Evolutionary conservation across 2,797 vertebrate species (phyloP).

Genomic region (Cryptoblepharus egeriae): DNA sequence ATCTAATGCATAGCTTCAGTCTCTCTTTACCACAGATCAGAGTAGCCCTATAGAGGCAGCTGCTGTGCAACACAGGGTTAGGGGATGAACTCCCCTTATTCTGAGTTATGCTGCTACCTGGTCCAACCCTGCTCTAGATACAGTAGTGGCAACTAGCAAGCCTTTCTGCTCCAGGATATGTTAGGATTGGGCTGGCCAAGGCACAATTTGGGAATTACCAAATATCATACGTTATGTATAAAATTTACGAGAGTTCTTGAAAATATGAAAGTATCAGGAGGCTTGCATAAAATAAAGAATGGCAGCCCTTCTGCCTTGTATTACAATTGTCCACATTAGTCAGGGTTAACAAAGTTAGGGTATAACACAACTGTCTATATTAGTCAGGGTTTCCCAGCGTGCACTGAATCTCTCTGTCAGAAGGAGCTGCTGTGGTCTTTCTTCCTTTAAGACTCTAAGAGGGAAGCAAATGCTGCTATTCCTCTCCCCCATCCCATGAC

Average conservation of each 20-base stretch:
- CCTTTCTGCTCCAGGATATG: too few relatives aligned
- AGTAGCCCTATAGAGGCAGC: too few relatives aligned
- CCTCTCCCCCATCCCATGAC: neutral
- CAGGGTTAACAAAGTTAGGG: too few relatives aligned
- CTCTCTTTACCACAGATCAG: too few relatives aligned
- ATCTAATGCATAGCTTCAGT: too few relatives aligned
- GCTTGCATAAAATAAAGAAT: neutral
- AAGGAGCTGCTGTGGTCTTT: constrained; percentile 5
- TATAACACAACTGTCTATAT: neutral
- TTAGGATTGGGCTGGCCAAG: too few relatives aligned
- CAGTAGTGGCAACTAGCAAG: too few relatives aligned
- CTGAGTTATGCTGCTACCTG: too few relatives aligned
- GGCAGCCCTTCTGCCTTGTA: neutral
- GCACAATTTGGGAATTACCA: neutral
- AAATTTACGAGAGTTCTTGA: neutral
- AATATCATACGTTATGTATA: neutral
- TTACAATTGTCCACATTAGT: neutral
- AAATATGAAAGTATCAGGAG: neutral
- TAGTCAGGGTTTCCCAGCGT: constrained; percentile 19
- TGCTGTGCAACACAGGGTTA: too few relatives aligned
- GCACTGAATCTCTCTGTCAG: constrained; percentile 5
- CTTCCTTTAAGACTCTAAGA: neutral
- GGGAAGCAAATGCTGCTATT: neutral
- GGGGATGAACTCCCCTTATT: too few relatives aligned
- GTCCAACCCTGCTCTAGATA: too few relatives aligned